Base-by-base conservation (phyloP, 1,140 invertebrate genomes). In the Diploscapter pachys region DNA sequence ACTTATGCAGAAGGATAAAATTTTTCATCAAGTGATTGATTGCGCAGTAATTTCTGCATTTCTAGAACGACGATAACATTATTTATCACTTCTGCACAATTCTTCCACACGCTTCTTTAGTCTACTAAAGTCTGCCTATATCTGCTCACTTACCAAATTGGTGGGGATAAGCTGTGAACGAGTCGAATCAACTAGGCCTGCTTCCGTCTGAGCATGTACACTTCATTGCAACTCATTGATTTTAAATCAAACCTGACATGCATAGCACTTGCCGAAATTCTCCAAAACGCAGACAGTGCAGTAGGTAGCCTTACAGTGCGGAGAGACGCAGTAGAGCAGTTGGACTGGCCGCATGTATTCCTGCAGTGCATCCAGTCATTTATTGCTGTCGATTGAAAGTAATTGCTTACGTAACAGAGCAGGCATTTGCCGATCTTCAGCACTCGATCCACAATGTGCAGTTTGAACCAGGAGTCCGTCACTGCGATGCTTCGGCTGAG, bases 401-500 rank as follows among this genome's bases (percentile, higher is more conserved):
- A 11, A 31, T 31, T 59, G 13, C 57, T 63, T 6, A 63, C 72
- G 13, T 73, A 65, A n/a, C 73, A 74, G 3, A 74, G 57, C 51
- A 74, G 64, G 13, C 73, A 74, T 11, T 74, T 64, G 50, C 63
- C 55, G 11, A 67, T 74, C 56, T 74, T 74, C 65, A 69, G 70
- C 11, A 74, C 54, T 53, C 65, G 54, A n/a, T 74, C 73, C 8
- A 74, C 57, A 11, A 74, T 9, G 4, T 74, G 61, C 6, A 54
- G 66, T 53, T 74, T 74, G n/a, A 74, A 63, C 13, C 64, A 74
- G 9, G 64, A 68, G 9, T 54, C 64, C 0, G 63, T 57, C 31
- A 51, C 64, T n/a, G 61, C 62, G 13, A 64, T 69, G 4, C 55
- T 61, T 61, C 73, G 68, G 49, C 49, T 57, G 51, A 52, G 8